A percentile compares a stretch with the other conserved stretches of the same genome.
phyloP scores from a whole-genome alignment of 2,797 vertebrate genomes.

The Hafferia zeledoni region DNA sequence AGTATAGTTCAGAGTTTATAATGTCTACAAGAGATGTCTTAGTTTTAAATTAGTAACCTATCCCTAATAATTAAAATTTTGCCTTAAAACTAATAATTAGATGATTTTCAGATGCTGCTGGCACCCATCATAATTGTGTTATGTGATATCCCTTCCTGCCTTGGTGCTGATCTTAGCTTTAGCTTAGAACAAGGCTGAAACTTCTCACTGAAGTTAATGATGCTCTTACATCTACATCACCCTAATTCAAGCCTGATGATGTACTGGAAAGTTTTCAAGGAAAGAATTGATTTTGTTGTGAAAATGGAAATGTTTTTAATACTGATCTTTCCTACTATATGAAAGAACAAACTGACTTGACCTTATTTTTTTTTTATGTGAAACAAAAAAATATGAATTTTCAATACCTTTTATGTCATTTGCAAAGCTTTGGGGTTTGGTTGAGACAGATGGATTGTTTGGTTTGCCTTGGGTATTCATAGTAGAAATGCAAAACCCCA shows the following conservation, averaged over 20 bases:
- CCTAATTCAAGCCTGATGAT: not conserved
- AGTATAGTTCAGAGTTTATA: not conserved
- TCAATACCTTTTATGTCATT: not conserved
- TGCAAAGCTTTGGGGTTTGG: not conserved
- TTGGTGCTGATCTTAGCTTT: not conserved
- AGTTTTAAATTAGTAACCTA: not conserved
- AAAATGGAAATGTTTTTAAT: not conserved
- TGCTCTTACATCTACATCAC: not conserved
- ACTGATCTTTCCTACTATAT: not conserved
- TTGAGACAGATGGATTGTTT: not conserved
- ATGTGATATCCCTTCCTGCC: not conserved
- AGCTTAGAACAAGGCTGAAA: not conserved
- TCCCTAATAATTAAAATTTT: not conserved
- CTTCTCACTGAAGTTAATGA: not conserved
- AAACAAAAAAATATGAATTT: not conserved
- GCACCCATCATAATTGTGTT: not conserved
- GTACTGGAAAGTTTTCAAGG: not conserved
- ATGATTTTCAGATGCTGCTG: not conserved
- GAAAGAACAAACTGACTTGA: not conserved
- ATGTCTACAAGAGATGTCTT: not conserved
- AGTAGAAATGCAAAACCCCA: not conserved
- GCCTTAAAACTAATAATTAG: not conserved
- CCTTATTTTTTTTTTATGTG: not conserved
- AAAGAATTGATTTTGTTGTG: not conserved
- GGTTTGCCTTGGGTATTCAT: not conserved